A percentile compares a stretch with the other conserved stretches of the same genome.
phyloP scores from a whole-genome alignment of 2,888 invertebrate genomes.

The Allygus modestus region DNA sequence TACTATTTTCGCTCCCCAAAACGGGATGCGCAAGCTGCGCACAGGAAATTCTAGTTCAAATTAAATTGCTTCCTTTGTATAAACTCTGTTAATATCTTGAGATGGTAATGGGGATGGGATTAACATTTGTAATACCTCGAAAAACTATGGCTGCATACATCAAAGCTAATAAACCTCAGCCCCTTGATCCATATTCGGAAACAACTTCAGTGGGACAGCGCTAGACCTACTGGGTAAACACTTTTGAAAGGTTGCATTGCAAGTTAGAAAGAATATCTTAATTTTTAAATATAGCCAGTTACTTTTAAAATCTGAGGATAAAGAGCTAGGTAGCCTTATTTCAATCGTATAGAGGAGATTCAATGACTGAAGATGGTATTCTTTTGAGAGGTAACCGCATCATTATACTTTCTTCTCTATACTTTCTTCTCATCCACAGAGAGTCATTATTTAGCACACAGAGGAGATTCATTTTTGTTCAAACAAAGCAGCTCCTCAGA shows the following conservation, averaged over 20 bases:
- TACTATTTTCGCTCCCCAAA: no score
- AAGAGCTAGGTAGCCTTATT: background rate
- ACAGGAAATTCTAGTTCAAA: no score
- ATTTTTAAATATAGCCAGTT: no score
- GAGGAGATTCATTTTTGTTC: background rate
- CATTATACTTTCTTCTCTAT: background rate
- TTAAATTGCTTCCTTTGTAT: no score
- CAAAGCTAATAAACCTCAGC: background rate
- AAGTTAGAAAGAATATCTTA: no score
- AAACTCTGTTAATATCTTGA: no score
- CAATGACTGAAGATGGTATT: background rate
- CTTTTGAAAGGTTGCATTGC: background rate
- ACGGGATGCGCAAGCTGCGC: no score
- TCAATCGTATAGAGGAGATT: background rate
- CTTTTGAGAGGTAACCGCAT: background rate
- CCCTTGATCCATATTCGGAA: background rate
- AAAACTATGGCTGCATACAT: background rate
- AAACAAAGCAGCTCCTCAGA: background rate
- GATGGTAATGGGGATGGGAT: no score
- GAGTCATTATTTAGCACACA: background rate
- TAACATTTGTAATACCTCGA: no score
- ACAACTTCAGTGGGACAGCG: background rate
- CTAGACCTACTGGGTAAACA: background rate
- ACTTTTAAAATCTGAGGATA: background rate
- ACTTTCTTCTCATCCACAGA: background rate